Conservation (phyloP, 2,797 vertebrate genomes). For the Chloroceryle amazona region DNA sequence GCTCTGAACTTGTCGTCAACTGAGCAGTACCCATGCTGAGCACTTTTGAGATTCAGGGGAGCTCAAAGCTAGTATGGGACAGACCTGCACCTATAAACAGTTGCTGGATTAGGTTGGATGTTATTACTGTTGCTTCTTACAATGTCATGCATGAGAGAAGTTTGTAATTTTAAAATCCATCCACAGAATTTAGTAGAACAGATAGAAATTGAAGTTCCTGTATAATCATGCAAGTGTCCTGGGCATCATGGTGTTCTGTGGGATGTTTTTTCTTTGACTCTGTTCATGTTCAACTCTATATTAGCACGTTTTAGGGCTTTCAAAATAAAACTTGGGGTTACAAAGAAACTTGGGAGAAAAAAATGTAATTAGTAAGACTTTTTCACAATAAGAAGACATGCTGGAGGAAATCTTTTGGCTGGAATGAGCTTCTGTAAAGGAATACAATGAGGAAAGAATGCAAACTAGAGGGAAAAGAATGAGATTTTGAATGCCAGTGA, state of each 20-base stretch:
- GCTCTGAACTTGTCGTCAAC: background rate
- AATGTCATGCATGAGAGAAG: background rate
- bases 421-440: background rate
- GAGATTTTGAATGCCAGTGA: background rate
- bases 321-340: background rate
- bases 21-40: background rate
- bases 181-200: background rate
- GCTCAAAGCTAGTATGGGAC: background rate
- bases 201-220: background rate
- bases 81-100: background rate
- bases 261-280: background rate
- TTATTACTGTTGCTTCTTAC: background rate
- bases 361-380: background rate
- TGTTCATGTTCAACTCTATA: background rate
- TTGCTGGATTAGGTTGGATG: background rate
- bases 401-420: background rate
- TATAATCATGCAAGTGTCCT: background rate
- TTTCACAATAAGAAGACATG: background rate
- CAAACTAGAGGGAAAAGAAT: background rate
- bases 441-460: background rate
- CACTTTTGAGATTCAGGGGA: background rate
- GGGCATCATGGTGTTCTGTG: background rate
- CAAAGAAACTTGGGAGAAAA: background rate
- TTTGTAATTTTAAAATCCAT: background rate
- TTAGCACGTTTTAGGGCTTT: background rate